Evolutionary conservation across 35 echinoderm and acorn worm genomes (phyloP), one percentile per base, ranked within the genome.

Genomic region (Heliocidaris tuberculata): DNA sequence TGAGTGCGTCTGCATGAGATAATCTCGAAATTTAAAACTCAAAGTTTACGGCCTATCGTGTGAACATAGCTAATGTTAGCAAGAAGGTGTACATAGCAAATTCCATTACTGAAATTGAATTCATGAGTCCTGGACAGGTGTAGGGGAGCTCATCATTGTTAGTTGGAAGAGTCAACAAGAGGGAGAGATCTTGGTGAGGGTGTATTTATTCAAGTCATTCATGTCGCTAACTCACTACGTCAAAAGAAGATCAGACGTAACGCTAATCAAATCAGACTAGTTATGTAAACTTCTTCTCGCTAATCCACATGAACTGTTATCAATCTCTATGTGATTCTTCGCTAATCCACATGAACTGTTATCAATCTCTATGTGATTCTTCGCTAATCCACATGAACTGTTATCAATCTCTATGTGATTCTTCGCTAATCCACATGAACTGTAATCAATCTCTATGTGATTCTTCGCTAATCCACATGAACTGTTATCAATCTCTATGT

Each of bases 31-130:
- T 42, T 42, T 42, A 1, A 42, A 42, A 42, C 35, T 42, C 35
- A 42, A 42, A 42, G 35, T 42, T 42, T 42, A 42, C 35, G 35
- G 35, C 35, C 35, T 42, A 42, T 42, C 35, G 17, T 78, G 65
- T 27, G 21, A 78, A n/a, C 65, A 78, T n/a, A 24, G 15, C 21
- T 27, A n/a, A 27, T 19, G 65, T 78, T 27, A 78, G 65, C 65
- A 78, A 19, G 27, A 78, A 78, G 65, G 65, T 78, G 65, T n/a
- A 78, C 65, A 78, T n/a, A 7, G 65, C 27, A 78, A 78, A 78
- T 78, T 78, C 65, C 65, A 78, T 78, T 78, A 78, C 65, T 78
- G 27, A 78, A 78, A 78, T 78, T 78, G 65, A 78, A 78, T 78
- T 78, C 21, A 27, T 78, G 7, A 71, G 65, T 78, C 21, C 65